Conservation (phyloP, 1,140 invertebrate genomes). For the Pseudomyrmex gracilis region DNA sequence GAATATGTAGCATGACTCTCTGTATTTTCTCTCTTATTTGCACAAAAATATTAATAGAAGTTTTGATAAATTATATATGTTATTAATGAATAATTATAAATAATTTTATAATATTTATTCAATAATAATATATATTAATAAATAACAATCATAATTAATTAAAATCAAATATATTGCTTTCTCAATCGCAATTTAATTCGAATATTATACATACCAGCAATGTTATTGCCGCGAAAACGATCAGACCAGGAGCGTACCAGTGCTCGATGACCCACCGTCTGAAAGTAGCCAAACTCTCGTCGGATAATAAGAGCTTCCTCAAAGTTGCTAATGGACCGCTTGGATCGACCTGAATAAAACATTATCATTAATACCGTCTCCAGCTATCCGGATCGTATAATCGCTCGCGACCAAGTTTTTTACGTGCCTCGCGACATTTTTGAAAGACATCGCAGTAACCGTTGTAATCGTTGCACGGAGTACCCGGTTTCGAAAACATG, state of each 20-base stretch:
- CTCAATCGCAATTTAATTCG: neutral
- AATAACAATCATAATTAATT: too few species aligned
- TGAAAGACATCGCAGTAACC: constrained; percentile 99
- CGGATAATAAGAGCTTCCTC: constrained; percentile 93
- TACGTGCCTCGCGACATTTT: constrained; percentile 90
- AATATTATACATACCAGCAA: constrained; percentile 89
- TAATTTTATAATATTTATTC: too few species aligned
- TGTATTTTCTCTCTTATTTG: neutral
- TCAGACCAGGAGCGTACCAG: constrained; percentile 94
- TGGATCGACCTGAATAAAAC: constrained; percentile 91
- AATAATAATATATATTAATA: too few species aligned
- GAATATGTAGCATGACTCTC: neutral
- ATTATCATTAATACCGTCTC: neutral
- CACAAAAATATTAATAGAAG: neutral
- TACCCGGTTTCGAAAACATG: constrained; percentile 96
- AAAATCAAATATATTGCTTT: too few species aligned
- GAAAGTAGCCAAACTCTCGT: constrained; percentile 94
- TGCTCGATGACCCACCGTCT: constrained; percentile 93
- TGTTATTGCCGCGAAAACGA: constrained; percentile 90
- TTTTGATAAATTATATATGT: too few species aligned
- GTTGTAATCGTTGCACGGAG: constrained; percentile 99
- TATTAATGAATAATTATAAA: too few species aligned
- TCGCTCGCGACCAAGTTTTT: neutral
- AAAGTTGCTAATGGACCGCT: constrained; percentile 97
- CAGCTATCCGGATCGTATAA: neutral